A percentile compares a stretch with the other conserved stretches of the same genome.
These are phyloP conservation scores for Drosophila sp. DNA, from an alignment of 1,140 invertebrate genomes.

Conservation along the genomic window DNA sequence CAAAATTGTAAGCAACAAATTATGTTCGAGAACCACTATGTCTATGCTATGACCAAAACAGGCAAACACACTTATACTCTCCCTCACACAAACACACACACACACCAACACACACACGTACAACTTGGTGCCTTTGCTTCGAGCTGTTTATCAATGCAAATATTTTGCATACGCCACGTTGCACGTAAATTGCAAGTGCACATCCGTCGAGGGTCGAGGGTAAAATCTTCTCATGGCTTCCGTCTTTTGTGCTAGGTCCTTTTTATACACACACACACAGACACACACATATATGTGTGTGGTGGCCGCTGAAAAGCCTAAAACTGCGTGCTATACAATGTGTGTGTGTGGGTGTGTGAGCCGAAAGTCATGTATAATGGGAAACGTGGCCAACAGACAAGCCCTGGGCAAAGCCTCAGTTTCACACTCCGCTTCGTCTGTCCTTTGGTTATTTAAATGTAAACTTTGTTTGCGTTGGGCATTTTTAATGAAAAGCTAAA, in stretches of 20 bases:
- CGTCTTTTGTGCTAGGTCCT: slow-evolving; percentile 50
- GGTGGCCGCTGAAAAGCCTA: slow-evolving; percentile 69
- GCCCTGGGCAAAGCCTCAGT: slow-evolving; percentile 47
- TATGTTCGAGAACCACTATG: slow-evolving; percentile 31
- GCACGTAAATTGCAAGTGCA: slow-evolving; percentile 78
- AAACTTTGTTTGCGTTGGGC: slow-evolving; percentile 76
- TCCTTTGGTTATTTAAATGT: slow-evolving; percentile 16
- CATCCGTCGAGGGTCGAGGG: slow-evolving; percentile 53
- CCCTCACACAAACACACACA: not conserved
- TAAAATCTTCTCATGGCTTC: slow-evolving; percentile 31
- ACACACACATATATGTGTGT: slow-evolving; percentile 8
- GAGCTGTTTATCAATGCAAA: slow-evolving; percentile 80
- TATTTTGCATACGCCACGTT: slow-evolving; percentile 81
- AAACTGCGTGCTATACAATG: slow-evolving; percentile 49
- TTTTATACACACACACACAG: slow-evolving; percentile 28
- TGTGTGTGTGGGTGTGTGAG: slow-evolving; percentile 27
- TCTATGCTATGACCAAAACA: slow-evolving; percentile 27
- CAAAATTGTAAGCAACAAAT: slow-evolving; percentile 24
- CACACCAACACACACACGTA: slow-evolving; percentile 19
- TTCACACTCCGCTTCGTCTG: slow-evolving; percentile 46
- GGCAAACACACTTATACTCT: slow-evolving; percentile 14
- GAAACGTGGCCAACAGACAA: slow-evolving; percentile 54
- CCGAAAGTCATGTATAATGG: slow-evolving; percentile 66
- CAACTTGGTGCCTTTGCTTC: slow-evolving; percentile 34
- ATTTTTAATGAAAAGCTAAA: slow-evolving; percentile 73